phyloP scores from a whole-genome alignment of 2,113 vertebrate species.

The Garra rufa region DNA sequence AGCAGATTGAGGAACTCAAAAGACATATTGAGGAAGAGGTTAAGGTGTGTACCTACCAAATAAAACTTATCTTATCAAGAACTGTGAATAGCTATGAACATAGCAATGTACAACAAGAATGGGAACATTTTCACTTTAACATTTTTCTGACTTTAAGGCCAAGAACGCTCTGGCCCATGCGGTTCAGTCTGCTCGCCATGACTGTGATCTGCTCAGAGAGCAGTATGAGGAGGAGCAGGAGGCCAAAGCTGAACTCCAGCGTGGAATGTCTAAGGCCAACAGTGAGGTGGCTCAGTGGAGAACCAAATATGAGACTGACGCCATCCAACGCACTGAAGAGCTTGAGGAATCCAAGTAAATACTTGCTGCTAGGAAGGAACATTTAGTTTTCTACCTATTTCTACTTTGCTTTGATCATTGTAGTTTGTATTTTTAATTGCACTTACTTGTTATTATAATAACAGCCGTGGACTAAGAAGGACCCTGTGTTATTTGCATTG shows the following conservation, averaged over 20 bases:
- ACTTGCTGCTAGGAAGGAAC: no score
- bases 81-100: not conserved
- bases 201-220: slow-evolving; percentile 75
- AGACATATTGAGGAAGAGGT: not conserved
- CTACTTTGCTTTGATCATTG: no score
- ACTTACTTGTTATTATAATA: no score
- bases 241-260: slow-evolving; percentile 72
- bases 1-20: not conserved
- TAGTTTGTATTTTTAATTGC: no score
- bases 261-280: slow-evolving; percentile 76
- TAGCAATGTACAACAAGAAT: not conserved
- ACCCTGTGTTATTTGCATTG: no score
- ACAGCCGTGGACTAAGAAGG: no score
- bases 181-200: slow-evolving; percentile 64
- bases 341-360: slow-evolving; percentile 84
- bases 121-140: not conserved
- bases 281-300: slow-evolving; percentile 78
- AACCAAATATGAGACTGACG: slow-evolving; percentile 76
- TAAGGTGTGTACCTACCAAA: no score
- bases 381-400: no score
- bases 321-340: slow-evolving; percentile 76
- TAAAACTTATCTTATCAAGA: not conserved
- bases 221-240: slow-evolving; percentile 78
- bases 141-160: not conserved
- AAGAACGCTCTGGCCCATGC: slow-evolving; percentile 38